Conservation (phyloP, 2,888 invertebrate genomes). For the Conchocele bisecta region DNA sequence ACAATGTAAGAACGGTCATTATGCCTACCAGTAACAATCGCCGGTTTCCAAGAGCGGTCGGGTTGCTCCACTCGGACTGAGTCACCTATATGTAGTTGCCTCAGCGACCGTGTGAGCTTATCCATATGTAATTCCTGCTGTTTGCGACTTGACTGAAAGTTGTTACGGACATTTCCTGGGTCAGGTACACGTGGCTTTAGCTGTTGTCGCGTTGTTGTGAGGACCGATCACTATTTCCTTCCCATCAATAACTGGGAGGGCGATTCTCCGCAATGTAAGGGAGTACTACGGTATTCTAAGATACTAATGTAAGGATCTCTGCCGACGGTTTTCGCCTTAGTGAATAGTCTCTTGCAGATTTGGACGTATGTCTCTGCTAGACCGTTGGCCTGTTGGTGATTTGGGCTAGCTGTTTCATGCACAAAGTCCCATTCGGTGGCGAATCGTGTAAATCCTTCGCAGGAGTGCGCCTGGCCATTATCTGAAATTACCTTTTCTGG, state of each 20-base stretch:
- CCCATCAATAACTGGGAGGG: conserved; percentile 4
- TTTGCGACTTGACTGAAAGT: not conserved
- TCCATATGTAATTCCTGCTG: conserved; percentile 4
- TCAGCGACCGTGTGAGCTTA: not conserved
- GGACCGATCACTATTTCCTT: not conserved
- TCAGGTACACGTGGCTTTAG: not conserved
- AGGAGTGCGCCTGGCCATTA: not conserved
- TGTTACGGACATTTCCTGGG: not conserved
- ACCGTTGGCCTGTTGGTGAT: not conserved
- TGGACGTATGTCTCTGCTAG: not conserved
- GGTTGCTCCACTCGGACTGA: not conserved
- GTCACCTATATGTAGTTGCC: conserved; percentile 1
- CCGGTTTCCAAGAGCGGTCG: conserved; percentile 6
- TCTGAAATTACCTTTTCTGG: conserved; percentile 7
- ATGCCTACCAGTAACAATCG: conserved; percentile 8
- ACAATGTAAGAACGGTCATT: conserved; percentile 7
- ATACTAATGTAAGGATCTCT: conserved; percentile 4
- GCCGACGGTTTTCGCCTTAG: not conserved
- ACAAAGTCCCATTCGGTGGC: conserved; percentile 3
- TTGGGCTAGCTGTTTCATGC: not conserved
- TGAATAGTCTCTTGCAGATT: conserved; percentile 5
- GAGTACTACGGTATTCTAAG: not conserved
- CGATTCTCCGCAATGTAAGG: not conserved
- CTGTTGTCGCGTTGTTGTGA: not conserved
- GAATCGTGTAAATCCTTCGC: not conserved